phyloP scores from a whole-genome alignment of 2,888 invertebrate genomes.

The Macaria liturata region DNA sequence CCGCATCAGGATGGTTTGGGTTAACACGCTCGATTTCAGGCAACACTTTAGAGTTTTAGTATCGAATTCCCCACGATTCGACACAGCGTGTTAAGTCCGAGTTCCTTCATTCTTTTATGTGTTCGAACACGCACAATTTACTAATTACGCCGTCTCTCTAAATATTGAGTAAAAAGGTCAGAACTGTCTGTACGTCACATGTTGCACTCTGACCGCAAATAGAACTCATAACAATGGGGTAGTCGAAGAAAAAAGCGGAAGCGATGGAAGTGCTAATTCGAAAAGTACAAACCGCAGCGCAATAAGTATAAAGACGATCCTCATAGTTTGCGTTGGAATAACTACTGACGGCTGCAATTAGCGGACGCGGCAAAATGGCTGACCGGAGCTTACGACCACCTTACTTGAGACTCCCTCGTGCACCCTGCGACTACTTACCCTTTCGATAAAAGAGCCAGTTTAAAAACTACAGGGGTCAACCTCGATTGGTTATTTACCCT shows the following conservation, averaged over 20 bases:
- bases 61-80: slow-evolving; percentile 40
- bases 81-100: slow-evolving; percentile 38
- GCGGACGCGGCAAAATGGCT: slow-evolving; percentile 78
- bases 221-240: slow-evolving; percentile 63
- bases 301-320: slow-evolving; percentile 72
- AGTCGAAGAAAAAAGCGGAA: slow-evolving; percentile 61
- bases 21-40: slow-evolving; percentile 56
- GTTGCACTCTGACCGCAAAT: slow-evolving; percentile 53
- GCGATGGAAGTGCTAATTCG: slow-evolving; percentile 79
- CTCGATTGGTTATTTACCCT: slow-evolving; percentile 54
- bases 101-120: slow-evolving; percentile 40
- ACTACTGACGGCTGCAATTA: slow-evolving; percentile 74
- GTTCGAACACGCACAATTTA: slow-evolving; percentile 26
- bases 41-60: slow-evolving; percentile 49
- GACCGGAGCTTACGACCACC: slow-evolving; percentile 53
- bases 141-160: slow-evolving; percentile 20
- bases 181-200: slow-evolving; percentile 38
- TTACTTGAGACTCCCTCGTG: slow-evolving; percentile 29
- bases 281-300: slow-evolving; percentile 77
- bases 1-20: slow-evolving; percentile 46
- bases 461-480: slow-evolving; percentile 42
- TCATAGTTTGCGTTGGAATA: slow-evolving; percentile 70
- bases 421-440: slow-evolving; percentile 8
- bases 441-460: slow-evolving; percentile 34
- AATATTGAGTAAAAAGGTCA: slow-evolving; percentile 28